Conservation (phyloP, 2,888 invertebrate species). For the Polia nebulosa region DNA sequence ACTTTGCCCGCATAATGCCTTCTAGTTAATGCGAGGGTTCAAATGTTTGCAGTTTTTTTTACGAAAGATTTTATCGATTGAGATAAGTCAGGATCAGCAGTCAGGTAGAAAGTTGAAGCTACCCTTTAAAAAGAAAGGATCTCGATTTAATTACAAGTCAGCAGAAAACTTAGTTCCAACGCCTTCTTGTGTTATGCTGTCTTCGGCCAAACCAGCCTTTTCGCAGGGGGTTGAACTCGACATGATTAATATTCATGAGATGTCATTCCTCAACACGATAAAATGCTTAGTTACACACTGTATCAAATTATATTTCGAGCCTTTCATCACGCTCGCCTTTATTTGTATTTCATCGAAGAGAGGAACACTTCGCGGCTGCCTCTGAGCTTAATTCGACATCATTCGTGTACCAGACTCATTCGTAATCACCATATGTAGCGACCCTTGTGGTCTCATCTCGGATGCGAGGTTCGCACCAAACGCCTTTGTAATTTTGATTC, state of each 20-base stretch:
- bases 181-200: not conserved
- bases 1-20: conserved; percentile 31
- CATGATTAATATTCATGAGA: conserved; percentile 20
- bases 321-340: conserved; percentile 19
- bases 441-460: conserved; percentile 76
- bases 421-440: conserved; percentile 75
- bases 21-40: conserved; percentile 1
- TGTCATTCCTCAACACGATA: not conserved
- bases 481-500: conserved; percentile 80
- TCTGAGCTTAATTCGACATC: conserved; percentile 57
- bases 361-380: conserved; percentile 32
- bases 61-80: not conserved
- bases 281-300: conserved; percentile 22
- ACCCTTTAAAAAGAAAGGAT: not conserved
- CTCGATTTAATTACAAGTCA: not conserved
- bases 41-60: not conserved
- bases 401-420: conserved; percentile 66
- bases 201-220: not conserved
- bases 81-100: not conserved
- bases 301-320: conserved; percentile 20
- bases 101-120: not conserved
- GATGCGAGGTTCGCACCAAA: conserved; percentile 71
- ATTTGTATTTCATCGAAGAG: conserved; percentile 53
- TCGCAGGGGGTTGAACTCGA: no score
- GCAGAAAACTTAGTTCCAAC: not conserved